Percentiles rank a stretch among this genome's conserved stretches.
These are phyloP conservation scores for Asobara japonica DNA, from an alignment of 1,140 invertebrate species.

Conservation along the genomic window DNA sequence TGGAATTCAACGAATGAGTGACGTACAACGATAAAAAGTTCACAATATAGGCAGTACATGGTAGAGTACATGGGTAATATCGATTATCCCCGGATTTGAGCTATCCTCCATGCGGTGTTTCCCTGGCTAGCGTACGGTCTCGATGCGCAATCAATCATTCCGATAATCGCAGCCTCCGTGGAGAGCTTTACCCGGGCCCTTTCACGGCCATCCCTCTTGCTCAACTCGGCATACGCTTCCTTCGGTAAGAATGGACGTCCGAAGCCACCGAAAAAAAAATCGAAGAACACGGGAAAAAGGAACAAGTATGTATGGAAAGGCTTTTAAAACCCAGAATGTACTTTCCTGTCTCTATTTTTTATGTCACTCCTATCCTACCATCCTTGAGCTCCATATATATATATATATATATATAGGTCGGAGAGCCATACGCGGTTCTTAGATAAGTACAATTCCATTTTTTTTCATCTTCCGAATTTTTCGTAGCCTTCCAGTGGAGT, in stretches of 20 bases:
- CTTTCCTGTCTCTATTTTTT: too few relatives aligned
- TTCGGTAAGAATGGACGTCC: not conserved
- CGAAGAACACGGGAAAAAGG: too few relatives aligned
- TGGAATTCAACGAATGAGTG: too few relatives aligned
- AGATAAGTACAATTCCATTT: too few relatives aligned
- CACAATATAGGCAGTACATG: not conserved
- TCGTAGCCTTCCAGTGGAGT: too few relatives aligned
- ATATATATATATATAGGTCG: too few relatives aligned
- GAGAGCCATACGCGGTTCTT: too few relatives aligned
- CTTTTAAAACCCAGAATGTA: too few relatives aligned
- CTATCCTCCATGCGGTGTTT: constrained; percentile 15
- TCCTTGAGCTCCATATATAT: too few relatives aligned
- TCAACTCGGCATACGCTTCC: not conserved
- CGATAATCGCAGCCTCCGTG: constrained; percentile 32
- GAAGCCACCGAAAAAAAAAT: not conserved
- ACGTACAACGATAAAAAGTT: not conserved
- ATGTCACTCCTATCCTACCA: too few relatives aligned
- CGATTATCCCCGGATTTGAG: constrained; percentile 36
- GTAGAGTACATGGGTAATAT: constrained; percentile 35
- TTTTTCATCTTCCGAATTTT: too few relatives aligned
- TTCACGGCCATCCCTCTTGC: constrained; percentile 19
- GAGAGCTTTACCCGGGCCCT: constrained; percentile 31
- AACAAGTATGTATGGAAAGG: too few relatives aligned
- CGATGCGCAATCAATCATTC: constrained; percentile 49
- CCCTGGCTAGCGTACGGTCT: constrained; percentile 27